phyloP scores from a whole-genome alignment of 2,797 vertebrate species.

The Platalea minor region DNA sequence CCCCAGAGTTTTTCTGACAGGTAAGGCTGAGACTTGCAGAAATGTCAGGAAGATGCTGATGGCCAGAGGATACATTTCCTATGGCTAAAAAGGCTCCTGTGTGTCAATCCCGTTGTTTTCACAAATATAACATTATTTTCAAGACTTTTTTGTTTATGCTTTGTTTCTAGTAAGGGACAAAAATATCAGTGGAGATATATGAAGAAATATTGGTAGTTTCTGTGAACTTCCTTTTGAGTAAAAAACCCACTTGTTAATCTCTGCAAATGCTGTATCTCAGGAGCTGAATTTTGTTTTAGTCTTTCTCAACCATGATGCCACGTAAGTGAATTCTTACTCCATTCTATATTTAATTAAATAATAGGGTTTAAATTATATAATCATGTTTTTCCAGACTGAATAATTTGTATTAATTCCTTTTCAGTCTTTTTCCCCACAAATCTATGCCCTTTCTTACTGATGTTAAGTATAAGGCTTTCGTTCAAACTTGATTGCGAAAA shows the following conservation, averaged over 20 bases:
- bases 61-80: neutral
- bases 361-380: neutral
- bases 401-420: neutral
- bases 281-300: neutral
- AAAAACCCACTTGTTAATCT: neutral
- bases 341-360: neutral
- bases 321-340: neutral
- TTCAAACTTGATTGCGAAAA: neutral
- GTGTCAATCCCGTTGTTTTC: neutral
- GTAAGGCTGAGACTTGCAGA: neutral
- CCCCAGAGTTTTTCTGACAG: neutral
- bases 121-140: neutral
- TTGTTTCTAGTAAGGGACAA: neutral
- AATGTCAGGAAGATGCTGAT: neutral
- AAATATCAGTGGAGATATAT: neutral
- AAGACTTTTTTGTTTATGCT: neutral
- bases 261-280: neutral
- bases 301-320: neutral
- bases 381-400: neutral
- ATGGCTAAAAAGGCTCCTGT: neutral
- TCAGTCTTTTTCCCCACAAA: rapidly evolving
- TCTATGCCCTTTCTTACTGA: neutral
- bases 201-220: neutral
- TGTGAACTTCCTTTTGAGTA: neutral
- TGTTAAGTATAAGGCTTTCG: neutral